A percentile compares a stretch with the other conserved stretches of the same genome.
Conservation (phyloP, 2,888 invertebrate species). For the Plemyria rubiginata region DNA sequence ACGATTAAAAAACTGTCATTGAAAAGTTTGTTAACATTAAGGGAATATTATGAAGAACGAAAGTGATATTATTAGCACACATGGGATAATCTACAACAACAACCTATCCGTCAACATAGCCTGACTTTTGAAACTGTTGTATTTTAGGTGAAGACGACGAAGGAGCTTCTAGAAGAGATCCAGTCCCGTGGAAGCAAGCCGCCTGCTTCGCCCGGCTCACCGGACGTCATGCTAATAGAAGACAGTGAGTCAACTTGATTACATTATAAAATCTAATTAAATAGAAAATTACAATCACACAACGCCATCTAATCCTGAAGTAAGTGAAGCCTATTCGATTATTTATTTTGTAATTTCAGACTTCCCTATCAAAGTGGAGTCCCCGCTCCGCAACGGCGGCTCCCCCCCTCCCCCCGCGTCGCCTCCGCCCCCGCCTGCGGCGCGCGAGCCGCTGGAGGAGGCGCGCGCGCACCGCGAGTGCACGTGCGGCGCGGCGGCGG, state of each 20-base stretch:
- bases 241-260: conserved; percentile 42
- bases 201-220: conserved; percentile 53
- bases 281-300: too few relatives aligned
- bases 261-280: too few relatives aligned
- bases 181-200: conserved; percentile 84
- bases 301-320: too few relatives aligned
- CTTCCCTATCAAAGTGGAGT: conserved; percentile 58
- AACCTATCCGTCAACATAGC: background rate
- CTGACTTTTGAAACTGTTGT: background rate
- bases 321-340: too few relatives aligned
- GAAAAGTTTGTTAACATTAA: too few relatives aligned
- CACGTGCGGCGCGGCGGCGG: conserved; percentile 57
- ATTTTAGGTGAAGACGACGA: conserved; percentile 86
- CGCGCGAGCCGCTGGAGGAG: conserved; percentile 62
- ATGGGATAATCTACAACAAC: too few relatives aligned
- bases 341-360: conserved; percentile 45
- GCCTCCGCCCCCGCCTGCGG: conserved; percentile 31
- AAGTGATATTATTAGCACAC: too few relatives aligned
- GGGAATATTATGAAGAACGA: too few relatives aligned
- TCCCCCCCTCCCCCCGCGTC: conserved; percentile 36
- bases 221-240: conserved; percentile 79
- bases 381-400: conserved; percentile 72
- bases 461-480: conserved; percentile 61
- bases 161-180: conserved; percentile 91
- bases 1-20: too few relatives aligned